Percentiles rank a stretch among this genome's conserved stretches.
phyloP scores from a whole-genome alignment of 2,797 vertebrate species.

The Anabas testudineus region DNA sequence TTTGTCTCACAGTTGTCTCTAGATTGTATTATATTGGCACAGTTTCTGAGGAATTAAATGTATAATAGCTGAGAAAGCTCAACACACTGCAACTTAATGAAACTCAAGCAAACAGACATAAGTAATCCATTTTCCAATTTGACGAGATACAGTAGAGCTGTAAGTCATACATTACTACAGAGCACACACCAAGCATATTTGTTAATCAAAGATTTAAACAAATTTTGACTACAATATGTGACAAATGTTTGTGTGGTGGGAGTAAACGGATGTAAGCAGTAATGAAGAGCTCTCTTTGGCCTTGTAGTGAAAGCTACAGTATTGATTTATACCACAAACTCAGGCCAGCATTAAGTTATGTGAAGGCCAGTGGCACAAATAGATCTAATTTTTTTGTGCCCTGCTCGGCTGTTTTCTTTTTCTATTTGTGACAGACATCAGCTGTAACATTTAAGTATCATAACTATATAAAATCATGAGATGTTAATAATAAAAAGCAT shows the following conservation, averaged over 20 bases:
- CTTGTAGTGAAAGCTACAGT: conserved; percentile 16
- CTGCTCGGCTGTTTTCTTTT: not conserved
- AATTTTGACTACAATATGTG: not conserved
- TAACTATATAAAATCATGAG: not conserved
- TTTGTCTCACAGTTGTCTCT: not conserved
- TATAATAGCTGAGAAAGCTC: not conserved
- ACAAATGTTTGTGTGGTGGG: conserved; percentile 11
- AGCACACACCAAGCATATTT: not conserved
- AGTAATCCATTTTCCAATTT: not conserved
- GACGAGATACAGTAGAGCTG: too few species aligned
- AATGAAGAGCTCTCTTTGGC: conserved; percentile 21
- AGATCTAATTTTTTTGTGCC: not conserved
- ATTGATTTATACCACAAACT: conserved; percentile 37
- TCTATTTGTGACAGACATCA: conserved; percentile 2
- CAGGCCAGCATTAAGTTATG: conserved; percentile 10
- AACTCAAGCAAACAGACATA: not conserved
- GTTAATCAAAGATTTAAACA: not conserved
- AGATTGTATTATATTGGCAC: not conserved
- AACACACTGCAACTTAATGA: not conserved
- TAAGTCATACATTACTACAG: not conserved
- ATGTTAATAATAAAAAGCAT: not conserved
- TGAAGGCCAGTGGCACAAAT: conserved; percentile 15
- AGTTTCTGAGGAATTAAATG: too few species aligned
- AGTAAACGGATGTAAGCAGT: not conserved
- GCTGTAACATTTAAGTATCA: not conserved